Base-by-base conservation (phyloP, 2,113 vertebrate genomes). In the Pluvialis apricaria region DNA sequence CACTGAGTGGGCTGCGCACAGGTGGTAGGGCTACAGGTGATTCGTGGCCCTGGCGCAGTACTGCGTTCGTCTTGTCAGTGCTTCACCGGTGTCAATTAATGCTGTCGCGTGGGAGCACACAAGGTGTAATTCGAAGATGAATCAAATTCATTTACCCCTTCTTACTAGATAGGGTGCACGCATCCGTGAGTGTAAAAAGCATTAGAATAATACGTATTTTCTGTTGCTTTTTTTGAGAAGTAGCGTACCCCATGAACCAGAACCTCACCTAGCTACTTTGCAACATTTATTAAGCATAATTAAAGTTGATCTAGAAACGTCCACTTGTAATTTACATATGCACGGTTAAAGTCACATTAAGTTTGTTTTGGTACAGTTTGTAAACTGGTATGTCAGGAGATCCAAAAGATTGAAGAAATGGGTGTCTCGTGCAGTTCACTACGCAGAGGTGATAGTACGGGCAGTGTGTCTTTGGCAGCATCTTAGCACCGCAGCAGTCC, bases 401-500 rank as follows among this genome's bases (percentile, higher is more conserved):
- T 25, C n/a, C 55, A 34, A 22, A 13, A 60, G 26, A 24, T 61
- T 12, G n/a, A 38, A 61, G 62, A 26, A 79, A 1, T 15, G 15
- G 22, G n/a, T 82, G 32, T 64, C 57, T 68, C 18, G 0, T 55
- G 51, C 32, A 40, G 40, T 31, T 79, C 42, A 4, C 45, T 55
- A 5, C 57, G 28, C 38, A 38, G 66, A 58, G 34, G 31, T 9
- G 17, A 10, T 29, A 5, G 31, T n/a, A 17, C n/a, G n/a, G 40
- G 51, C n/a, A 18, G 22, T 5, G 22, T 25, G 52, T 52, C 28
- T 60, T 4, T 2, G 22, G 1, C 44, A 60, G 42, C 29, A 24
- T 36, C 26, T 5, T 6, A 40, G 26, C 51, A 25, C 28, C 1
- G 0, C 34, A 10, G 13, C 42, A 29, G 42, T 24, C 22, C 3